Evolutionary conservation across 2,113 vertebrate genomes (phyloP).

Genomic region (Tyto alba): DNA sequence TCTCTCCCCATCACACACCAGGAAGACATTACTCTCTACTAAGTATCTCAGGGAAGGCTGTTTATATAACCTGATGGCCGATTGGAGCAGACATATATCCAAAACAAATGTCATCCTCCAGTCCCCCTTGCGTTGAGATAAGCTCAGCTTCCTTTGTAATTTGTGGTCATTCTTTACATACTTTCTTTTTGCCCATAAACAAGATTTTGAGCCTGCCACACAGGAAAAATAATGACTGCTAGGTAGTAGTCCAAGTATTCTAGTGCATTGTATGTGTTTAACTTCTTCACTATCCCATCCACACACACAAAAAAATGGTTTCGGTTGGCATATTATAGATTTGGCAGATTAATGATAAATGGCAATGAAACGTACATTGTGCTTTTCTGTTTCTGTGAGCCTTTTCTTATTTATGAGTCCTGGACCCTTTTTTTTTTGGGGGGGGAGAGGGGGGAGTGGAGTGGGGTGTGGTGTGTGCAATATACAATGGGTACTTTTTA

Average conservation of each 20-base stretch:
- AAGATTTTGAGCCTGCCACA: neutral
- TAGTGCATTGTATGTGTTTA: neutral
- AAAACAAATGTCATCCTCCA: neutral
- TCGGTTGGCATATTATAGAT: neutral
- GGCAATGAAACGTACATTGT: neutral
- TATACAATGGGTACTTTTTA: neutral
- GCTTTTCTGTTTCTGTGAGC: neutral
- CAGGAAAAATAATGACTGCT: neutral
- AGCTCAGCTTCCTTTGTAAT: neutral
- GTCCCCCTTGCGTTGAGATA: neutral
- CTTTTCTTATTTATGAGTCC: neutral
- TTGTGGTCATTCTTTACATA: neutral
- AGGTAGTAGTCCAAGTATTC: neutral
- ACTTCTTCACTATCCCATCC: neutral
- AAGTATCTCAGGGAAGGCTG: neutral
- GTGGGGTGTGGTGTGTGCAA: no score
- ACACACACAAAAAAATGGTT: fast-evolving
- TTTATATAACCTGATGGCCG: neutral
- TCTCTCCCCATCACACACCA: neutral
- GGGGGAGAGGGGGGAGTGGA: no score
- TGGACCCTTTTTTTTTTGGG: neutral
- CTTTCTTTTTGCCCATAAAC: neutral
- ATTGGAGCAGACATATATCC: neutral
- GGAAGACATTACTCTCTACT: neutral
- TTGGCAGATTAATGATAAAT: neutral